These are phyloP conservation scores for Acropora tenuis DNA, from an alignment of 64 coral and sea anemone genomes.

Conservation along the genomic window DNA sequence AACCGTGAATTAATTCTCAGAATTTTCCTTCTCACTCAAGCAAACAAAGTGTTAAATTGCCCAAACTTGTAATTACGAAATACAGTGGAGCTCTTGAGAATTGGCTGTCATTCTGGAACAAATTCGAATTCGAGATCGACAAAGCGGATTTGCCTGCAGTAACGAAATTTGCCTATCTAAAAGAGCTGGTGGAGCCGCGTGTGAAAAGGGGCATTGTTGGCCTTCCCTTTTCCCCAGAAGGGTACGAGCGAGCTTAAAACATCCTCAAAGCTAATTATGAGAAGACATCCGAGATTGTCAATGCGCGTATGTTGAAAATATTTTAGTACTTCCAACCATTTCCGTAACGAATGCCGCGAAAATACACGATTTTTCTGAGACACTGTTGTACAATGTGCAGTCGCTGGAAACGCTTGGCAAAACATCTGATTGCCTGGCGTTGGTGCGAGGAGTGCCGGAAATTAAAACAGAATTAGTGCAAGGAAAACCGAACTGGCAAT, in stretches of 20 bases:
- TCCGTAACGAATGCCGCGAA: not conserved
- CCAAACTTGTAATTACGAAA: conserved; percentile 35
- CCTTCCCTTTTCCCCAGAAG: conserved; percentile 16
- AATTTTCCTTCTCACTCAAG: not conserved
- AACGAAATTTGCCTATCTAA: conserved; percentile 51
- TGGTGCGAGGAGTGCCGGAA: conserved; percentile 11
- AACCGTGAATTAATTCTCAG: too few relatives aligned
- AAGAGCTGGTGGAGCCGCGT: conserved; percentile 20
- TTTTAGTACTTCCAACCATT: conserved; percentile 29
- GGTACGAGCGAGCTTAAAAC: conserved; percentile 27
- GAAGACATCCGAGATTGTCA: conserved; percentile 3
- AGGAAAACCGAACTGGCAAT: not conserved
- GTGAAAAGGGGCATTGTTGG: conserved; percentile 19
- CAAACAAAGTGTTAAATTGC: conserved; percentile 1
- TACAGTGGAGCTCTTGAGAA: conserved; percentile 27
- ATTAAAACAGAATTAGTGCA: not conserved
- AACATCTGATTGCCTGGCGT: not conserved
- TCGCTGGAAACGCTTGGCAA: conserved; percentile 42
- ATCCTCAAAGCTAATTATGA: conserved; percentile 19
- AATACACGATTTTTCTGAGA: conserved; percentile 42
- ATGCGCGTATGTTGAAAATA: conserved; percentile 34
- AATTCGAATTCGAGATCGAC: conserved; percentile 24
- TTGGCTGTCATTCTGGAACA: conserved; percentile 54
- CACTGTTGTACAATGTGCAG: conserved; percentile 55
- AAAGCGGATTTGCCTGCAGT: not conserved